Conservation (phyloP, 2,113 vertebrate genomes). For the Microtus oregoni region DNA sequence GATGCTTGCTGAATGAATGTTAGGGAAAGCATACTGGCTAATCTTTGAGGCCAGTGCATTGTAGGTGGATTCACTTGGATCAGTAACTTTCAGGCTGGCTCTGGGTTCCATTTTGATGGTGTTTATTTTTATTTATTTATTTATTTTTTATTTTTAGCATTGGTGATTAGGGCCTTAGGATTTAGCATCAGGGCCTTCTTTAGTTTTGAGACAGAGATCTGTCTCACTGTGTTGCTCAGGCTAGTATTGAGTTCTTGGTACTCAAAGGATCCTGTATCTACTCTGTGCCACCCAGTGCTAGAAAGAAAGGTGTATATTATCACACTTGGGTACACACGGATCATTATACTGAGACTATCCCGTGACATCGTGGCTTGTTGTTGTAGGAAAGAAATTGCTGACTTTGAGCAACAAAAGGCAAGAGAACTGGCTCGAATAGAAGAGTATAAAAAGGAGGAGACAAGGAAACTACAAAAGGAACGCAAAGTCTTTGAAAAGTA, state of each 20-base stretch:
- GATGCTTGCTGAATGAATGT: background rate
- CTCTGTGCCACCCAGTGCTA: background rate
- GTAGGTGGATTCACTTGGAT: background rate
- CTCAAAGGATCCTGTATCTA: background rate
- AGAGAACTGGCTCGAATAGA: conserved; percentile 93
- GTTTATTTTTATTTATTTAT: background rate
- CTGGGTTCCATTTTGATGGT: conserved; percentile 14
- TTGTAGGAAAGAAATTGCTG: conserved; percentile 92
- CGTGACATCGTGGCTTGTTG: conserved; percentile 40
- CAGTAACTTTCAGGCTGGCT: background rate
- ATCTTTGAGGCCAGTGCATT: background rate
- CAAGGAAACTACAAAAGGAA: conserved; percentile 94
- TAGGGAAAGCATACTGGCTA: background rate
- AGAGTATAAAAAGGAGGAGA: conserved; percentile 94
- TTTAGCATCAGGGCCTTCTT: background rate
- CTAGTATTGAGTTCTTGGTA: background rate
- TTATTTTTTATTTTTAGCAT: background rate
- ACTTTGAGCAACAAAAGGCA: conserved; percentile 91
- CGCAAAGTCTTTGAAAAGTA: conserved; percentile 96
- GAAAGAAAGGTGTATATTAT: background rate
- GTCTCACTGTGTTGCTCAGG: background rate
- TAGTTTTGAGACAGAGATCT: background rate
- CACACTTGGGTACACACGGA: background rate
- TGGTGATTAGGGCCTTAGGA: background rate
- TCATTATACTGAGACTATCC: background rate